Base-by-base conservation (phyloP, 2,888 invertebrate species). In the Dinocampus coccinellae region DNA sequence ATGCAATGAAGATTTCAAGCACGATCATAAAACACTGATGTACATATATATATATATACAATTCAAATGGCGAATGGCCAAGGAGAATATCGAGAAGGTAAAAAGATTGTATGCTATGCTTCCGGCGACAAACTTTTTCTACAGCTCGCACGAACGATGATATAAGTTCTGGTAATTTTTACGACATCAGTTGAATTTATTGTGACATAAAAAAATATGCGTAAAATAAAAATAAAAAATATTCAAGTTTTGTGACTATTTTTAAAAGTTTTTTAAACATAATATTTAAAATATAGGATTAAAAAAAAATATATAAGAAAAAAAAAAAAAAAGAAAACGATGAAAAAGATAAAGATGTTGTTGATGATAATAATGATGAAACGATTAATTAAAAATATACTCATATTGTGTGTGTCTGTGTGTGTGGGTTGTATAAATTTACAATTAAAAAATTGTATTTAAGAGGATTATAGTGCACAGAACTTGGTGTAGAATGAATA, bases 81-180 rank as follows among this genome's bases (percentile, higher is more conserved):
- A 73, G 72, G 61, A 47, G 64, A 57, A 64, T 55, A 9, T 65
- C 24, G 61, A 61, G 68, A 65, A 53, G 63, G 63, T 62, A 68
- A 53, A 72, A 72, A 73, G 73, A 73, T 74, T 75, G 73, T 63
- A 62, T 73, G 67, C 66, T 69, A 71, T 70, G 70, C 70, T 76
- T 70, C 63, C 63, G 57, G 39, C 34, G 36, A 57, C 55, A 64
- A 70, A 64, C 63, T 70, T 63, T 47, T 70, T 36, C 24, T 34
- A n/a, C 6, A 24, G 42, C 62, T 20, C 42, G 9, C 29, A 64
- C 52, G 13, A n/a, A 33, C 34, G 13, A 20, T 64, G 58, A 57
- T 47, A 33, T 57, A 64, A 64, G 63, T 57, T 55, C 34, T 34
- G 10, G 65, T 65, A 65, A 65, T 65, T 65, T 65, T 65, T 65